Evolutionary conservation across 2,113 vertebrate species (phyloP).

Genomic region (Corythornis vintsioides): DNA sequence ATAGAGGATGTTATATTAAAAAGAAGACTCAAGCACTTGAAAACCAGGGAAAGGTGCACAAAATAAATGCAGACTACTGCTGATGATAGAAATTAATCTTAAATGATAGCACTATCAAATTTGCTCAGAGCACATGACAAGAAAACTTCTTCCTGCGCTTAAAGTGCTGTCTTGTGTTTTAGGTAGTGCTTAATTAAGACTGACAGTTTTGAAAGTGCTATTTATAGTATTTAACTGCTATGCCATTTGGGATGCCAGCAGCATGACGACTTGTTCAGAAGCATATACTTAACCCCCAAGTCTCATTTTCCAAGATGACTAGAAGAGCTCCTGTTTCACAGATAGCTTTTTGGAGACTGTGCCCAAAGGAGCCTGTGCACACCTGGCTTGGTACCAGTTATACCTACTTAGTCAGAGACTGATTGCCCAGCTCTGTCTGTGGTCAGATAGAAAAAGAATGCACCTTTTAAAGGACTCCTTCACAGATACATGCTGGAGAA

Average conservation of each 20-base stretch:
- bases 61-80: background rate
- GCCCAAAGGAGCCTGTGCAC: background rate
- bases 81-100: slow-evolving; percentile 15
- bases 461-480: background rate
- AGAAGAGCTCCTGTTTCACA: background rate
- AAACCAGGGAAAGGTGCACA: background rate
- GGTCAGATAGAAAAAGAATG: background rate
- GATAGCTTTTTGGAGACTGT: background rate
- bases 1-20: background rate
- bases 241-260: slow-evolving; percentile 4
- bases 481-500: background rate
- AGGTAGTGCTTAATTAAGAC: slow-evolving; percentile 51
- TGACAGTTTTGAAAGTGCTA: slow-evolving; percentile 38
- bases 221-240: slow-evolving; percentile 33
- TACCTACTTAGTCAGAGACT: background rate
- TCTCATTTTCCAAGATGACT: background rate
- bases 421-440: background rate
- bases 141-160: slow-evolving; percentile 40
- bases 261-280: background rate
- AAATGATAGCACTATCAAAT: slow-evolving; percentile 15
- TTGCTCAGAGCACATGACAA: slow-evolving; percentile 19
- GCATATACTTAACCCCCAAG: background rate
- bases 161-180: slow-evolving; percentile 44
- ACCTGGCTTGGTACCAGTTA: background rate
- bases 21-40: background rate